Evolutionary conservation across 1,140 invertebrate genomes (phyloP), one percentile per base, ranked within the genome.

Genomic region (Planococcus citri): DNA sequence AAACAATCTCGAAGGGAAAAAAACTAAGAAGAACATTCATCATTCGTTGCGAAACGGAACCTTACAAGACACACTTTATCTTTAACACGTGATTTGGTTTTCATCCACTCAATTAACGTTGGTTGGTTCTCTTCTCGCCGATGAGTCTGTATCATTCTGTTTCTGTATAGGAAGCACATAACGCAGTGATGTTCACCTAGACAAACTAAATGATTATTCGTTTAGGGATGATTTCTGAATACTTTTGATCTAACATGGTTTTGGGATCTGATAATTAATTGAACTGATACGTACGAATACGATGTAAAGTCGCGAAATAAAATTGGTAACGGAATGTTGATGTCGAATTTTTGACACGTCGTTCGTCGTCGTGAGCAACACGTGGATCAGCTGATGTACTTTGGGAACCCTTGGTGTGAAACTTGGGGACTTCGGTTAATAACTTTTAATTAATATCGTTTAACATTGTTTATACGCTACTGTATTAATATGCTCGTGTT

Each of bases 31-130:
- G 17, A 51, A 51, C 41, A 51, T 51, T 51, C 41, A 51, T 51
- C 41, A 51, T 51, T 51, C 41, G 17, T 51, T 51, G n/a, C 41
- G 41, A 51, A 51, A 51, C n/a, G n/a, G 41, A 51, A 51, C 12
- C 41, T 51, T 51, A 51, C 41, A 17, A 51, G 41, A 9, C 4
- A 51, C 41, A 17, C 17, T 51, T 51, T 51, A 51, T 51, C 41
- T 51, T 51, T 51, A 51, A 51, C 41, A 51, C 41, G 41, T 51
- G 41, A 51, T 51, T 51, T 51, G 41, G 41, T 51, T 51, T 51
- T 51, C 41, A 51, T 51, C 41, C 41, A 51, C 41, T 20, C 41
- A 51, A 51, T 51, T 51, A 51, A 51, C n/a, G n/a, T n/a, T n/a
- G n/a, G n/a, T n/a, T n/a, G n/a, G 17, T 17, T 4, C 41, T 51